Conservation (phyloP, 2,888 invertebrate genomes). For the Drosophila quinaria region DNA sequence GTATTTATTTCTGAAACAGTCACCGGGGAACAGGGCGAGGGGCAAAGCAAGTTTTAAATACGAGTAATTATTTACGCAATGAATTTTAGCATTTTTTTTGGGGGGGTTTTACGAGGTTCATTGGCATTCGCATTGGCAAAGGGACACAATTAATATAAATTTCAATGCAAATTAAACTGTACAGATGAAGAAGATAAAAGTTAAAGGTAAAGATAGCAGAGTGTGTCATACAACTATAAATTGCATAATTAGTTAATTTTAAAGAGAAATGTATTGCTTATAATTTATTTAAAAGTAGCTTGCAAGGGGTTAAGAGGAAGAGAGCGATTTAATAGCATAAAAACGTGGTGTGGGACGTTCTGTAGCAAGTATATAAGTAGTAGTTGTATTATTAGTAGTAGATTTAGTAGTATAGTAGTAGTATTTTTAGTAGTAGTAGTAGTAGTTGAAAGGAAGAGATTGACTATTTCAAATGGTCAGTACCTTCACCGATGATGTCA, state of each 20-base stretch:
- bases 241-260: conserved; percentile 18
- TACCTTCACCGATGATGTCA: conserved; percentile 73
- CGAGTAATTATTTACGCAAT: conserved; percentile 46
- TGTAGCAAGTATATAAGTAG: conserved; percentile 41
- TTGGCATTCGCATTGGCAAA: conserved; percentile 31
- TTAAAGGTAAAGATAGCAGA: conserved; percentile 24
- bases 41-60: conserved; percentile 28
- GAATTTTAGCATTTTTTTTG: conserved; percentile 27
- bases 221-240: conserved; percentile 42
- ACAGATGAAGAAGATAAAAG: conserved; percentile 12
- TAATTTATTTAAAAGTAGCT: conserved; percentile 36
- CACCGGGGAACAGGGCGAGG: background rate
- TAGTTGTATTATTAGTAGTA: conserved; percentile 24
- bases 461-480: conserved; percentile 54
- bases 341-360: conserved; percentile 44
- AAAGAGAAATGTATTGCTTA: conserved; percentile 26
- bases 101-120: conserved; percentile 25
- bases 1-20: conserved; percentile 7
- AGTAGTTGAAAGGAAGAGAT: conserved; percentile 46
- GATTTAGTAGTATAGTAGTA: conserved; percentile 27
- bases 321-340: conserved; percentile 43
- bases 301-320: conserved; percentile 27
- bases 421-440: conserved; percentile 31
- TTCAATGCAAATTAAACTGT: conserved; percentile 18
- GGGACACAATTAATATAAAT: conserved; percentile 8